Conservation (phyloP, 2,888 invertebrate genomes). For the Achlya flavicornis region DNA sequence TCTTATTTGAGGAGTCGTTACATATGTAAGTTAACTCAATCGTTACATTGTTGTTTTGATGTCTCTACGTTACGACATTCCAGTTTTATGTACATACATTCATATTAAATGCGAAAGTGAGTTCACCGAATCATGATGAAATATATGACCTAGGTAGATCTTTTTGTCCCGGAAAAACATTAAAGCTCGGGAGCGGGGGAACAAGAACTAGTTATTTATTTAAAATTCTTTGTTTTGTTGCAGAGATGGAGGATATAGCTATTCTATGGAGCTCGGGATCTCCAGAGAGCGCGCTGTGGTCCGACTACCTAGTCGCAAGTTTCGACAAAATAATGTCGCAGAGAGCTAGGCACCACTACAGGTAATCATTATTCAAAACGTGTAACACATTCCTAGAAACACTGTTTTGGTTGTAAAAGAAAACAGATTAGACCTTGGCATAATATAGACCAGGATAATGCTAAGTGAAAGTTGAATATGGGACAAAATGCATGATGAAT, state of each 20-base stretch:
- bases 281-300: constrained; percentile 91
- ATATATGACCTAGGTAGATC: too few species aligned
- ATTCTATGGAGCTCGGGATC: constrained; percentile 91
- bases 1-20: constrained; percentile 33
- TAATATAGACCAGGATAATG: constrained; percentile 11
- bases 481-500: constrained; percentile 3
- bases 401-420: constrained; percentile 9
- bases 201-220: neutral
- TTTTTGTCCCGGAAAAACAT: too few species aligned
- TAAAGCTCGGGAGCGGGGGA: too few species aligned
- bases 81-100: neutral
- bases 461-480: constrained; percentile 17
- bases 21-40: constrained; percentile 9
- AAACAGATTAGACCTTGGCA: neutral
- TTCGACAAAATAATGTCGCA: constrained; percentile 94
- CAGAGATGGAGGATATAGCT: constrained; percentile 92
- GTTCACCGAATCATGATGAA: too few species aligned
- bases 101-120: too few species aligned
- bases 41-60: constrained; percentile 3
- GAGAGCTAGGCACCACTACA: constrained; percentile 91
- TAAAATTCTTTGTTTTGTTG: constrained; percentile 43
- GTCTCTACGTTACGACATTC: neutral
- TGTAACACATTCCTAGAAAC: constrained; percentile 10
- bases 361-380: constrained; percentile 77
- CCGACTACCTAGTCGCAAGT: constrained; percentile 91